Evolutionary conservation across 2,888 invertebrate species (phyloP).

Genomic region (Calliopum simillimum): DNA sequence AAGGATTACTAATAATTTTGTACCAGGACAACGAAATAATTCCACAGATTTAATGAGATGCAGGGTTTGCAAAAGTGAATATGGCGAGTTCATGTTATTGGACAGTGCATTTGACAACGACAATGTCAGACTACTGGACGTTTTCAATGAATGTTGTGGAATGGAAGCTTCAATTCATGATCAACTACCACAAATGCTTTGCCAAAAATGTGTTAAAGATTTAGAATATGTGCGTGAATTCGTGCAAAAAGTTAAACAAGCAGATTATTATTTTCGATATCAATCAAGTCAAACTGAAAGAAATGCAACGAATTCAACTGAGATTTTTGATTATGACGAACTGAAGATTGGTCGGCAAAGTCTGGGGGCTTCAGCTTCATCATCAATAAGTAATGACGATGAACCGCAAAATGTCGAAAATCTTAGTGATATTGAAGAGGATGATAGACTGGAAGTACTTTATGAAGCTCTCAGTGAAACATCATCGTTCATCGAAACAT

Average conservation of each 20-base stretch:
- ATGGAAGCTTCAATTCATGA: constrained; percentile 43
- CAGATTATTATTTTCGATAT: constrained; percentile 39
- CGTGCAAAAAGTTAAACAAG: constrained; percentile 40
- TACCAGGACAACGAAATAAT: background rate
- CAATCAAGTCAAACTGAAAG: background rate
- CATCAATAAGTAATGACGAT: background rate
- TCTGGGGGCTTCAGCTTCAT: background rate
- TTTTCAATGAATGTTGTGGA: constrained; percentile 45
- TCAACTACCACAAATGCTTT: constrained; percentile 45
- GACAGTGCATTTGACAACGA: constrained; percentile 37
- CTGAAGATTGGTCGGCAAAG: no score
- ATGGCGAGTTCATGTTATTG: constrained; percentile 44
- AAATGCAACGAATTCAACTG: background rate
- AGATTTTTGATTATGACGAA: constrained; percentile 2
- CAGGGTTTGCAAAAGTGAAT: constrained; percentile 44
- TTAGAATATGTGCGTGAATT: constrained; percentile 40
- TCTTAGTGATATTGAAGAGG: constrained; percentile 5
- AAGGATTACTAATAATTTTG: background rate
- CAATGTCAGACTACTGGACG: constrained; percentile 40
- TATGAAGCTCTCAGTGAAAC: background rate
- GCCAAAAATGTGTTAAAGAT: constrained; percentile 42
- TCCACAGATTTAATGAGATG: constrained; percentile 37
- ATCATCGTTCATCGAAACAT: background rate
- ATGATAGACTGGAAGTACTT: constrained; percentile 12
- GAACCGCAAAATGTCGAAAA: constrained; percentile 30